phyloP scores from a whole-genome alignment of 2,113 vertebrate species.

The Dasyurus viverrinus region DNA sequence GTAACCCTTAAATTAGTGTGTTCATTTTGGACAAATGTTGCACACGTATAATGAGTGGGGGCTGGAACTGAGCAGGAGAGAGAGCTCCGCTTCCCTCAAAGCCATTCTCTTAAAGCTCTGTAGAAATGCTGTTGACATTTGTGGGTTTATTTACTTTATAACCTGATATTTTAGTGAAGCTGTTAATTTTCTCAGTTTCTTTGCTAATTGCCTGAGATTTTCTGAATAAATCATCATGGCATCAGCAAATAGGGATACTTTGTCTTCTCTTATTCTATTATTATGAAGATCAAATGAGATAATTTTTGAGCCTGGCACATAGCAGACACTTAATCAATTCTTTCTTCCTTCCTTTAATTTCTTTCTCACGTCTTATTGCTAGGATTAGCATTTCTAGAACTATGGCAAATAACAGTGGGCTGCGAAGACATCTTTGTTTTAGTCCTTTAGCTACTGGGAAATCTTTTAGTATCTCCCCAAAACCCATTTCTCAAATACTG shows the following conservation, averaged over 20 bases:
- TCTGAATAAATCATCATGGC: background rate
- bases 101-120: background rate
- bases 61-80: background rate
- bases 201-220: background rate
- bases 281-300: background rate
- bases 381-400: background rate
- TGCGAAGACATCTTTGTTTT: background rate
- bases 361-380: background rate
- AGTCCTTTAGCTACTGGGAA: background rate
- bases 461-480: background rate
- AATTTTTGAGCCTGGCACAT: background rate
- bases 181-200: background rate
- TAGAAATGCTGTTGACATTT: background rate
- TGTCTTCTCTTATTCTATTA: background rate
- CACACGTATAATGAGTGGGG: too few species aligned
- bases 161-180: too few species aligned
- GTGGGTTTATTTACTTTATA: too few species aligned
- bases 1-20: background rate
- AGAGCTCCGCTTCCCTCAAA: background rate
- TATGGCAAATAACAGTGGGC: background rate
- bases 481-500: background rate
- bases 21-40: background rate
- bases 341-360: background rate
- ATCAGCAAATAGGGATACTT: background rate
- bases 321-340: background rate